phyloP scores from a whole-genome alignment of 2,888 invertebrate genomes.

The Autographa gamma region DNA sequence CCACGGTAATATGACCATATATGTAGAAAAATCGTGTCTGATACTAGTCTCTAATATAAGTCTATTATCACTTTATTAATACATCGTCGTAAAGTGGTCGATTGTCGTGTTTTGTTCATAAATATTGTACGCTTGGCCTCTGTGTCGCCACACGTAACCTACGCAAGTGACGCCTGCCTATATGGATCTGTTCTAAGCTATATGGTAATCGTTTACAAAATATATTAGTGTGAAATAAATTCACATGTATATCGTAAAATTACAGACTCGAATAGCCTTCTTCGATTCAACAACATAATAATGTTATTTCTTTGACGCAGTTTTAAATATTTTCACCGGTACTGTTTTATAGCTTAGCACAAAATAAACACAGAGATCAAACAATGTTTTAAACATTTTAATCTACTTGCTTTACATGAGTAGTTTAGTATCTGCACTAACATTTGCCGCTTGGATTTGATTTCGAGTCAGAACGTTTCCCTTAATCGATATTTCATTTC shows the following conservation, averaged over 20 bases:
- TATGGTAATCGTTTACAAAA: constrained; percentile 48
- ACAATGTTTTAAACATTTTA: not conserved
- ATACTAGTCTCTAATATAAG: not conserved
- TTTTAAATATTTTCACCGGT: constrained; percentile 12
- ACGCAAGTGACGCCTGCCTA: constrained; percentile 47
- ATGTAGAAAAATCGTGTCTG: constrained; percentile 11
- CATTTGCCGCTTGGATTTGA: not conserved
- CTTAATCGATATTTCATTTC: not conserved
- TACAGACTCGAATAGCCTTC: not conserved
- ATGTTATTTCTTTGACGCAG: constrained; percentile 9
- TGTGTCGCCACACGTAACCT: constrained; percentile 40
- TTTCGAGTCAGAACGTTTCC: not conserved
- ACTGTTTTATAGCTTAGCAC: not conserved
- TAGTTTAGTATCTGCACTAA: not conserved
- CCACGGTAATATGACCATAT: not conserved
- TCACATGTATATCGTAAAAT: constrained; percentile 19
- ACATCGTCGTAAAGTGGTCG: constrained; percentile 43
- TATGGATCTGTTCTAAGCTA: constrained; percentile 53
- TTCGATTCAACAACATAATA: constrained; percentile 3
- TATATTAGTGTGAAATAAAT: constrained; percentile 33
- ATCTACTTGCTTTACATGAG: not conserved
- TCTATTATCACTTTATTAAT: constrained; percentile 32
- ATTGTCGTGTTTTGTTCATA: constrained; percentile 53
- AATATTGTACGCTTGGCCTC: constrained; percentile 41
- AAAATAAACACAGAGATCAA: not conserved